These are phyloP conservation scores for Eonycteris spelaea DNA, from an alignment of 2,113 vertebrate species.

Conservation along the genomic window DNA sequence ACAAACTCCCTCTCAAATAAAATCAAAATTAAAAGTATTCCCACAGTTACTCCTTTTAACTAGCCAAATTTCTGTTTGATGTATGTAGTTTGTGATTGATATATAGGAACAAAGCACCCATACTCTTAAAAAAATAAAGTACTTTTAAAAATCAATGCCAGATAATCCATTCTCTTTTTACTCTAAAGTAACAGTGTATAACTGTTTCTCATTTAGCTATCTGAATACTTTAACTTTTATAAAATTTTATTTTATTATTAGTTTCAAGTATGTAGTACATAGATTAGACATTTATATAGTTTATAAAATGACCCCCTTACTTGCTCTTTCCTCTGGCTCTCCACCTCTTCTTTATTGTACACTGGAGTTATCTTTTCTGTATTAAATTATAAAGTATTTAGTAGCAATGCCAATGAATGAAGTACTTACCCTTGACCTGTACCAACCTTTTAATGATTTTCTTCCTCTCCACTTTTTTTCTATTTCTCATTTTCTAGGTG, in stretches of 20 bases:
- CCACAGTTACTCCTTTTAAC: constrained; percentile 12
- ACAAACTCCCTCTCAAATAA: constrained; percentile 45
- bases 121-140: not conserved
- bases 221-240: not conserved
- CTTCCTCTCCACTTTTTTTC: not conserved
- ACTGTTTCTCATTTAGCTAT: not conserved
- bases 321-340: no score
- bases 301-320: no score
- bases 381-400: not conserved
- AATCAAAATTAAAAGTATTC: constrained; percentile 47
- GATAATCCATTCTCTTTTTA: not conserved
- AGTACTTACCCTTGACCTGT: not conserved
- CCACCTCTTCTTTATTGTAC: not conserved
- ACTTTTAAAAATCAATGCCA: not conserved
- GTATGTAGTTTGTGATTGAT: not conserved
- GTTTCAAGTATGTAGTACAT: no score
- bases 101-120: not conserved
- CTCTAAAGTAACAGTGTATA: not conserved
- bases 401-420: not conserved
- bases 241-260: no score
- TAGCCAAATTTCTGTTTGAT: not conserved
- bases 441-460: not conserved
- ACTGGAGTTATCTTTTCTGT: not conserved
- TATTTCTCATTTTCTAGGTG: not conserved
- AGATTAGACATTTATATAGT: no score